phyloP scores from a whole-genome alignment of 1,140 invertebrate species.

The Ips typographus region DNA sequence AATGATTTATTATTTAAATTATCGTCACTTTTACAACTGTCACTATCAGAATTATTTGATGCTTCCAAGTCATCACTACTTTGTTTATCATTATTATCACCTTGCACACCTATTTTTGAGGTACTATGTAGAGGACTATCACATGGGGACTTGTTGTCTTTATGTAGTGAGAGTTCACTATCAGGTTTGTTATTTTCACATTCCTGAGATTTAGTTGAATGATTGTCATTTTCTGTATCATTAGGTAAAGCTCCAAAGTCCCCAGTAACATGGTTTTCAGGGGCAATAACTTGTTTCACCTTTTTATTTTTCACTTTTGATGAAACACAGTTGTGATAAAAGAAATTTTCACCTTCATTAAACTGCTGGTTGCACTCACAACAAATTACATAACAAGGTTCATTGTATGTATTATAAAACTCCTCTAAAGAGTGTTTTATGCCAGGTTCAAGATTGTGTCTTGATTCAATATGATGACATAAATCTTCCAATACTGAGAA shows the following conservation, averaged over 20 bases:
- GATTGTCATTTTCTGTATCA: constrained; percentile 8
- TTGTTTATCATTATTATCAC: constrained; percentile 11
- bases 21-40: constrained; percentile 26
- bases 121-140: no score
- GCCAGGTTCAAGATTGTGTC: constrained; percentile 71
- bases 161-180: not conserved
- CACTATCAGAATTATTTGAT: constrained; percentile 16
- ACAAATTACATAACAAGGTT: constrained; percentile 73
- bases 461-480: constrained; percentile 69
- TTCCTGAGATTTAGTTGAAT: not conserved
- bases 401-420: constrained; percentile 64
- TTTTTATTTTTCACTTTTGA: constrained; percentile 34
- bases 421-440: constrained; percentile 64
- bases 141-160: no score
- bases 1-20: not conserved
- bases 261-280: constrained; percentile 45
- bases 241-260: constrained; percentile 31
- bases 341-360: constrained; percentile 70
- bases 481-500: constrained; percentile 76
- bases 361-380: constrained; percentile 76
- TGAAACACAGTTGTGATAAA: constrained; percentile 64
- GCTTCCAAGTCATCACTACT: constrained; percentile 4
- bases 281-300: constrained; percentile 40
- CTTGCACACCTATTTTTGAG: no score
- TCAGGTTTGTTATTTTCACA: not conserved